Base-by-base conservation (phyloP, 2,113 vertebrate genomes). In the Lipophrys pholis region DNA sequence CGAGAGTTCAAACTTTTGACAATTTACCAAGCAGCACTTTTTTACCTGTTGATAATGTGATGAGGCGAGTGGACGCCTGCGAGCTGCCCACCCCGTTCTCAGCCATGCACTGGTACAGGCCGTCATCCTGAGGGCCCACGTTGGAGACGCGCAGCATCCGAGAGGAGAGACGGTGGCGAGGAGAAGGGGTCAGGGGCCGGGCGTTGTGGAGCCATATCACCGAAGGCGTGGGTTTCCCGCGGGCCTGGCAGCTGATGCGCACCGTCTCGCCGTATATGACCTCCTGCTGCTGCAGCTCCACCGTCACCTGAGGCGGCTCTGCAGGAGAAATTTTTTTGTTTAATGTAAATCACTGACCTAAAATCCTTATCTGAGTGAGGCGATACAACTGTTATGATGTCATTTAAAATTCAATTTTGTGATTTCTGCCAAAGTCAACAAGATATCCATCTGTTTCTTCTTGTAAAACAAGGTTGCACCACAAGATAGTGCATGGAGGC, bases 41-140 rank as follows among this genome's bases (percentile, higher is more conserved):
- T 94, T 81, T 67, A 98, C 97, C 95, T 0, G 95, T 91, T 7
- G 90, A 90, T 11, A 94, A 43, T 0, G 95, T 96, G 81, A 95
- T 92, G 52, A 99, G 95, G 8, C 94, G 95, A 49, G 95, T 90
- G 9, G 97, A 95, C 1, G 95, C 96, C 51, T 99, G 97, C 0
- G 97, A 95, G 0, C 97, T 98, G 15, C 97, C 97, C 0, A 98
- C 96, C 12, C 94, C 95, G 0, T 99, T 99, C 91, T 99, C 96
- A 0, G 96, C 97, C 96, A 99, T 95, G 90, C 97, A 99, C 87
- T 99, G 97, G 92, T 99, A 99, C 56, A 99, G 93, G 0, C 97
- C 97, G 0, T 97, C 95, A 0, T 99, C 97, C 88, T 97, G 95
- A 0, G 96, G 95, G 60, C 96, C 96, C 67, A 97, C 95, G 0